Percentiles rank a stretch among this genome's conserved stretches.
Evolutionary conservation across 2,888 invertebrate species (phyloP).

Genomic region (Oscheius myriophilus): DNA sequence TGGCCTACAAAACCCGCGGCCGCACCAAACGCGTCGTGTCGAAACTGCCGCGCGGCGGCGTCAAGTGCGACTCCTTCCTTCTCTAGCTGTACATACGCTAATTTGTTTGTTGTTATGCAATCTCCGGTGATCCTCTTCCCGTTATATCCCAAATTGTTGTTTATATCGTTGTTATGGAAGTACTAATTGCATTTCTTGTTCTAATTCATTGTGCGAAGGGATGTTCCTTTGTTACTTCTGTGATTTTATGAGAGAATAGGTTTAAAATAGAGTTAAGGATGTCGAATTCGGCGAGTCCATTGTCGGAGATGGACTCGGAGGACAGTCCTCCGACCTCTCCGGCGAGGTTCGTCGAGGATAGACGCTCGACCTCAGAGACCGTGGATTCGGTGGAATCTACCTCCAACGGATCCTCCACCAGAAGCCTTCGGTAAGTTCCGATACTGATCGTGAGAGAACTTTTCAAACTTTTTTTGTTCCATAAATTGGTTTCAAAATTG

Average conservation of each 20-base stretch:
- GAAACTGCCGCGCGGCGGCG: background rate
- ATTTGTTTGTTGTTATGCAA: background rate
- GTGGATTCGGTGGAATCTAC: background rate
- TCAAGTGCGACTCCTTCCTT: slow-evolving; percentile 19
- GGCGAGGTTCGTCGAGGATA: background rate
- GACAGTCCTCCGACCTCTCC: background rate
- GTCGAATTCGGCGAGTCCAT: too few relatives aligned
- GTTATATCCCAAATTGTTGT: background rate
- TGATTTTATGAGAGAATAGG: background rate
- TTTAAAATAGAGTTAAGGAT: background rate
- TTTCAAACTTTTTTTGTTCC: too few relatives aligned
- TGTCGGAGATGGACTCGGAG: too few relatives aligned
- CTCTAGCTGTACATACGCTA: slow-evolving; percentile 6
- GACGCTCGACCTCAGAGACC: background rate
- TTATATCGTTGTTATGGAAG: background rate
- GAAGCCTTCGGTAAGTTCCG: too few relatives aligned
- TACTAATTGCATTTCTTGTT: background rate
- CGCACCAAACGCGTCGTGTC: slow-evolving; percentile 5
- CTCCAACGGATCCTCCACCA: too few relatives aligned
- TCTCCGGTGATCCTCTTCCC: background rate
- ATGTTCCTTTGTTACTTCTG: background rate
- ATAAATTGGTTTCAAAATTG: too few relatives aligned
- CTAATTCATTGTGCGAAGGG: background rate
- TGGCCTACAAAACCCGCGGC: slow-evolving; percentile 43
- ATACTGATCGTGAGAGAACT: too few relatives aligned